phyloP scores from a whole-genome alignment of 2,797 vertebrate species.

The Gymnoscopelus microlampas region DNA sequence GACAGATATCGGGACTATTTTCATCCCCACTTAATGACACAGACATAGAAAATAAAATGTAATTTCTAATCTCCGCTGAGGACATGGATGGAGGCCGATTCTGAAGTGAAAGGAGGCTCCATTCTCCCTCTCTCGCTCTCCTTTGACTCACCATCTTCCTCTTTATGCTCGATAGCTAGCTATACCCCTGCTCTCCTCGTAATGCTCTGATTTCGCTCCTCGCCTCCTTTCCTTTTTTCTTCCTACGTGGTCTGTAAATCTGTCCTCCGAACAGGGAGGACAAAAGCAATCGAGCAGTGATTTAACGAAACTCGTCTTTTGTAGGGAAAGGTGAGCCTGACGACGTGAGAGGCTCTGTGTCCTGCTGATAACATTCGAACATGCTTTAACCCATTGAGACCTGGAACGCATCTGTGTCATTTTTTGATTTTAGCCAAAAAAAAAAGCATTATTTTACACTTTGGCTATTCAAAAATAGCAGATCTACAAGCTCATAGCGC shows the following conservation, averaged over 20 bases:
- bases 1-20: slow-evolving; percentile 57
- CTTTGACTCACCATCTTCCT: slow-evolving; percentile 25
- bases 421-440: too few relatives aligned
- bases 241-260: slow-evolving; percentile 8
- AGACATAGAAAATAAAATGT: slow-evolving; percentile 36
- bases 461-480: too few relatives aligned
- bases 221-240: slow-evolving; percentile 10
- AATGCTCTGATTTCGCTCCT: slow-evolving; percentile 3
- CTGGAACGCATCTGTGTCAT: too few relatives aligned
- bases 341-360: slow-evolving; percentile 51
- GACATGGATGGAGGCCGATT: neutral
- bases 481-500: too few relatives aligned
- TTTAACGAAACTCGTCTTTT: slow-evolving; percentile 54
- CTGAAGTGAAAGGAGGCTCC: slow-evolving; percentile 5
- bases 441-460: too few relatives aligned
- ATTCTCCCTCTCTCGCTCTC: slow-evolving; percentile 6
- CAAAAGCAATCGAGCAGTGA: slow-evolving; percentile 38
- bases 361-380: slow-evolving; percentile 70
- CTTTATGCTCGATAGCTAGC: slow-evolving; percentile 10
- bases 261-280: slow-evolving; percentile 25
- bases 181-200: neutral
- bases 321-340: slow-evolving; percentile 42
- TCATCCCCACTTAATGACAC: slow-evolving; percentile 35
- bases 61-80: slow-evolving; percentile 22
- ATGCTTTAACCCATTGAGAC: too few relatives aligned